phyloP scores from a whole-genome alignment of 1,140 invertebrate genomes.

The Trachymyrmex septentrionalis region DNA sequence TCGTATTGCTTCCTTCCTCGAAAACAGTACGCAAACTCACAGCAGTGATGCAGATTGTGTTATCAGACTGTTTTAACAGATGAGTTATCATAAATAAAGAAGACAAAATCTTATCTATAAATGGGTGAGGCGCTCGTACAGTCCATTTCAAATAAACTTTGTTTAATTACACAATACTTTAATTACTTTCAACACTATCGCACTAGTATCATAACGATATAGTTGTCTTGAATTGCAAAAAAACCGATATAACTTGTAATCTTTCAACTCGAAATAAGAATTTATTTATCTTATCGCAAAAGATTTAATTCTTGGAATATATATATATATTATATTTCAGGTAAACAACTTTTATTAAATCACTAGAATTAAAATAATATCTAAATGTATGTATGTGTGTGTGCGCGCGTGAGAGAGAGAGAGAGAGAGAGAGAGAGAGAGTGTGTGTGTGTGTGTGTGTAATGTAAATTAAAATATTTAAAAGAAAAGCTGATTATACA shows the following conservation, averaged over 20 bases:
- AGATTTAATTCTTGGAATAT: not conserved
- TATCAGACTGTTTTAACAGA: not conserved
- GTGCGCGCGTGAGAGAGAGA: no score
- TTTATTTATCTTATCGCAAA: not conserved
- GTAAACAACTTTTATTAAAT: not conserved
- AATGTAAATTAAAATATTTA: not conserved
- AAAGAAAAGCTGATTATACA: not conserved
- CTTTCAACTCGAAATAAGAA: not conserved
- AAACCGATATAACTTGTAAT: not conserved
- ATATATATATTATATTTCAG: not conserved
- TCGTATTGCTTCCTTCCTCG: not conserved
- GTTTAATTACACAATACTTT: no score
- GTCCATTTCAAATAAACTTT: not conserved
- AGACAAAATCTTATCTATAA: conserved; percentile 15
- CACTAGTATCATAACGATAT: not conserved
- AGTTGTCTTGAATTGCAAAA: not conserved
- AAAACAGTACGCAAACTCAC: not conserved
- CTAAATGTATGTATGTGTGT: not conserved
- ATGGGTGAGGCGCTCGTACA: not conserved
- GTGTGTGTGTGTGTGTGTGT: no score
- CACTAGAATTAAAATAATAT: not conserved
- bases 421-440: no score
- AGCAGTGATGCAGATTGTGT: not conserved
- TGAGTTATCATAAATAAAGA: not conserved
- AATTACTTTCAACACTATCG: no score